Evolutionary conservation across 2,113 vertebrate species (phyloP).

Genomic region (Heterotis niloticus): DNA sequence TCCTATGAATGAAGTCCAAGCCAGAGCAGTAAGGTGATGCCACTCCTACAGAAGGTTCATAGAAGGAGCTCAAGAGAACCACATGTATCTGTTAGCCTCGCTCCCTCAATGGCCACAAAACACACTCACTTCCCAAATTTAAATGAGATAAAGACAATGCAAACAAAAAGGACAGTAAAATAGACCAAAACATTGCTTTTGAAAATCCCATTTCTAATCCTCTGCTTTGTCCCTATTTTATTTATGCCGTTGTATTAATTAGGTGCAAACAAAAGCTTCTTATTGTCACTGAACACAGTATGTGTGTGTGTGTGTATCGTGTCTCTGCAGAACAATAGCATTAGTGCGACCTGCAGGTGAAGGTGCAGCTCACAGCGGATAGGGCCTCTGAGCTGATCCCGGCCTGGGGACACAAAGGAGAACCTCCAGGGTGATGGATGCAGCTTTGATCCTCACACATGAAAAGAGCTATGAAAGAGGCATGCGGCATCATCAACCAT

Average conservation of each 20-base stretch:
- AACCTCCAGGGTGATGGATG: too few relatives aligned
- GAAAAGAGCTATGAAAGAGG: too few relatives aligned
- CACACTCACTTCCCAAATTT: background rate
- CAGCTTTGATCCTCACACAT: too few relatives aligned
- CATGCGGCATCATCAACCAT: too few relatives aligned
- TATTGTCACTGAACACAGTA: background rate
- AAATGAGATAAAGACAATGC: background rate
- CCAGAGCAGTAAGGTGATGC: background rate
- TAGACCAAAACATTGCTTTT: background rate
- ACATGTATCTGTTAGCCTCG: background rate
- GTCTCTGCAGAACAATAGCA: background rate
- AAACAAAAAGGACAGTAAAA: constrained; percentile 17
- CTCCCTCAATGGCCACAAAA: background rate
- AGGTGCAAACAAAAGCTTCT: background rate
- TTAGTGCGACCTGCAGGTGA: background rate
- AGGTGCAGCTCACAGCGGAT: background rate
- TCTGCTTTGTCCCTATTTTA: constrained; percentile 7
- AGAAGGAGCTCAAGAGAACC: background rate
- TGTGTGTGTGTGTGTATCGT: background rate
- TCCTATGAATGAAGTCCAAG: background rate
- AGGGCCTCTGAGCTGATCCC: background rate
- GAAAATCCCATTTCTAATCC: background rate
- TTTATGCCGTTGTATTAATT: background rate
- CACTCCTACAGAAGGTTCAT: background rate
- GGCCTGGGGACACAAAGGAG: too few relatives aligned